These are phyloP conservation scores for Pachydiplax longipennis DNA, from an alignment of 2,888 invertebrate genomes.

Conservation along the genomic window DNA sequence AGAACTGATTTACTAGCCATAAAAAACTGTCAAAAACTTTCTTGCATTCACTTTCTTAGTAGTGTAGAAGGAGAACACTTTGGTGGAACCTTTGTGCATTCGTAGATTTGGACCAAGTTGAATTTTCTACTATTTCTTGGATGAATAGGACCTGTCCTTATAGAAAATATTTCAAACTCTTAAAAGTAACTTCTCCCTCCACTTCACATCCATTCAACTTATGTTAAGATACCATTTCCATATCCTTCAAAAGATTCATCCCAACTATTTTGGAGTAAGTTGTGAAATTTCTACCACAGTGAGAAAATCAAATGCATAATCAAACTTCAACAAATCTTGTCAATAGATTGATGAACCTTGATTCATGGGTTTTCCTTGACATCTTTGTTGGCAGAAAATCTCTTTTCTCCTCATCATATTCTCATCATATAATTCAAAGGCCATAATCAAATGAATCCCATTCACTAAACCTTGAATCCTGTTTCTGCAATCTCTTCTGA, in stretches of 20 bases:
- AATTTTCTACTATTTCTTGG: neutral
- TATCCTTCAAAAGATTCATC: neutral
- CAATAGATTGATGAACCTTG: neutral
- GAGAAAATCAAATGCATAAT: neutral
- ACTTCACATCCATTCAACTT: neutral
- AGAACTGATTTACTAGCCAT: slow-evolving; percentile 12
- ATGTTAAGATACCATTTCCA: neutral
- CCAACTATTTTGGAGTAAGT: neutral
- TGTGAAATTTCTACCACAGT: neutral
- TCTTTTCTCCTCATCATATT: neutral
- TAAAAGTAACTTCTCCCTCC: neutral
- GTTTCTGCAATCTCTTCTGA: slow-evolving; percentile 84
- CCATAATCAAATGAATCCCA: slow-evolving; percentile 82
- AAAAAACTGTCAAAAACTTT: slow-evolving; percentile 19
- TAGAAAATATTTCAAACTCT: slow-evolving; percentile 4
- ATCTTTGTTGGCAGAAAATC: neutral
- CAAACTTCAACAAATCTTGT: neutral
- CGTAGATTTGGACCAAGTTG: slow-evolving; percentile 31
- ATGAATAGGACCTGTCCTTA: slow-evolving; percentile 7
- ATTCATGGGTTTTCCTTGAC: too few relatives aligned
- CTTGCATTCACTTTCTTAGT: slow-evolving; percentile 7
- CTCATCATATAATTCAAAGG: slow-evolving; percentile 60
- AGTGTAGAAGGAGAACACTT: slow-evolving; percentile 8
- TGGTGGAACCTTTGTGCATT: slow-evolving; percentile 33
- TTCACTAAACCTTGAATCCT: slow-evolving; percentile 86